Base-by-base conservation (phyloP, 2,888 invertebrate species). In the Thera britannica region DNA sequence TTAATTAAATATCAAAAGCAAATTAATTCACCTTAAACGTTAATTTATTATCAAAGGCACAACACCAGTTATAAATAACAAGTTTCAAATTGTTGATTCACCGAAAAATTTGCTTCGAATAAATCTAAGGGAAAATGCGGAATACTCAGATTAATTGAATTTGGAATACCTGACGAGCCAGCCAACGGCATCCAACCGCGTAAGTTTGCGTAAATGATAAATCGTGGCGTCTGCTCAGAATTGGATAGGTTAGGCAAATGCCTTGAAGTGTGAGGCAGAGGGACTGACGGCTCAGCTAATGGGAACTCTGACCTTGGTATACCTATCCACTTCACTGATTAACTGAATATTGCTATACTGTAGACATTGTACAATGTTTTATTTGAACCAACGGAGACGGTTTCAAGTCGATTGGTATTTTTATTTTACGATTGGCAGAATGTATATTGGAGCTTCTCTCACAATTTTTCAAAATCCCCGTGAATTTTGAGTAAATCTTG, bases 71-170 rank as follows among this genome's bases (percentile, higher is more conserved):
- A 73, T 75, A 75, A 75, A 74, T 73, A 74, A 74, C 65, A 67
- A 46, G 44, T 46, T 72, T 73, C 68, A 75, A 72, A 69, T 71
- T 76, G 75, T 77, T 76, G 74, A 74, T 74, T 75, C 73, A 72
- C 72, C 73, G 72, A 76, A 77, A 76, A 76, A 74, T 72, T 71
- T 69, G 66, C 67, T 72, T 57, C 65, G 58, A 65, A 61, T 68
- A 72, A 74, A 71, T 71, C 60, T 71, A 58, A 62, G 58, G 61
- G 67, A 62, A 64, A 65, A 70, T 67, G 70, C 71, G 71, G 65
- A 70, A 76, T 75, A 69, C 73, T 73, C 72, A 76, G 80, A 83
- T 84, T 87, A 87, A 89, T 88, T 87, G 88, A 83, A 88, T 88
- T 81, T 78, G 79, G 79, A 78, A 87, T 86, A 85, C 83, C 84